Conservation (phyloP, 2,113 vertebrate genomes). For the Phylloscopus trochiloides region DNA sequence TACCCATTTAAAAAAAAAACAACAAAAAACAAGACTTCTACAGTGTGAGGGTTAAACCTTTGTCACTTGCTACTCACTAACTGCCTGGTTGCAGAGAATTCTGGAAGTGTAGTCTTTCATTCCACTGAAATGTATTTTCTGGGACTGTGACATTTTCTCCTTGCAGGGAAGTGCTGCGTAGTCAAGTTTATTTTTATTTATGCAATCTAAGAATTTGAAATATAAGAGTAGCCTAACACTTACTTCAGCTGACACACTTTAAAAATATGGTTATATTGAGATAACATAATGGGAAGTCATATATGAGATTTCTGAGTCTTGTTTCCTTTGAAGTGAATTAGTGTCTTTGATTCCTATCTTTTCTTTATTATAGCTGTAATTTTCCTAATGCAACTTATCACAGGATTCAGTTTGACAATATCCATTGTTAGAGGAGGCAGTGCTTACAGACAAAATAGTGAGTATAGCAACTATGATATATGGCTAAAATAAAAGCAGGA, state of each 20-base stretch:
- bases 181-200: conserved; percentile 37
- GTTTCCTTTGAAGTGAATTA: background rate
- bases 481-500: background rate
- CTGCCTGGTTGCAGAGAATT: background rate
- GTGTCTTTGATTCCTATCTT: background rate
- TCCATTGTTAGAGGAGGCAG: background rate
- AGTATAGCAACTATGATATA: background rate
- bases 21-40: background rate
- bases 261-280: background rate
- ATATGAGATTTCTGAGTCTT: background rate
- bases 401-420: background rate
- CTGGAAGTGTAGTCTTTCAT: background rate
- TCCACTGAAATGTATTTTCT: background rate
- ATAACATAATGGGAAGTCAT: background rate
- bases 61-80: background rate
- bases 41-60: background rate
- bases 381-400: background rate
- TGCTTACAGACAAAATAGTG: background rate
- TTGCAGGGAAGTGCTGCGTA: background rate
- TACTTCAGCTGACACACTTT: background rate
- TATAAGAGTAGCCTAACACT: background rate
- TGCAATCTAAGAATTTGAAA: conserved; percentile 22
- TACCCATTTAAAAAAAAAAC: background rate
- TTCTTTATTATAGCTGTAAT: background rate
- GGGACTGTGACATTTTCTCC: background rate